Evolutionary conservation across 2,888 invertebrate genomes (phyloP), one percentile per base, ranked within the genome.

Genomic region (Ashinkailepas kermadecensis): DNA sequence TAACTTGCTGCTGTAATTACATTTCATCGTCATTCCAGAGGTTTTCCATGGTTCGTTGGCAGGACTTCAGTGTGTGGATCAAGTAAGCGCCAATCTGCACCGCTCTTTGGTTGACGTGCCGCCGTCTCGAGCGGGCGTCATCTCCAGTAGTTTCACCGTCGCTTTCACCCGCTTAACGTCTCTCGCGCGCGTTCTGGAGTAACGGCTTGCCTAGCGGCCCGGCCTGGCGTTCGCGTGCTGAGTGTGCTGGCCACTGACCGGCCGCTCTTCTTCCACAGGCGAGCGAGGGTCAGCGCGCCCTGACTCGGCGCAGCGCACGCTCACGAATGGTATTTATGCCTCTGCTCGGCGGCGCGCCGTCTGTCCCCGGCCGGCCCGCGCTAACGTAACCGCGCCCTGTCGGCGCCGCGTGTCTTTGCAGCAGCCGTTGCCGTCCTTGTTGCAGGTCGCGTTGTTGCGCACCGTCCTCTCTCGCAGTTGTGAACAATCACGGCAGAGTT

Each of bases 311-410:
- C 70, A 15, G 23, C 70, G 15, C 39, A 39, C 39, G 6, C 70
- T 7, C 70, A 23, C 70, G 39, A 39, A 70, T 39, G 70, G 70
- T 70, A 70, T 70, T 70, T 70, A 70, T 70, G n/a, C 64, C 64
- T 21, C 64, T 9, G 8, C 64, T 21, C 18, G 18, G 18, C 62
- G 62, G 18, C 62, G 18, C 18, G 62, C 62, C 64, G 64, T 21
- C 64, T n/a, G 21, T n/a, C 64, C 64, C 6, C 21, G n/a, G 65
- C 23, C 65, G n/a, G 65, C n/a, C 65, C 65, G 65, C 25, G 4
- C 70, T 70, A 70, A 70, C 70, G 70, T 70, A 70, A 39, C 70
- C 15, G 39, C 6, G 23, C 10, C 10, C 23, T 13, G 23, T 23
- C 65, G 10, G 70, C 70, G 12, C 23, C 25, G 23, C 11, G 67